Evolutionary conservation across 2,888 invertebrate genomes (phyloP).

Genomic region (Tipula unca): DNA sequence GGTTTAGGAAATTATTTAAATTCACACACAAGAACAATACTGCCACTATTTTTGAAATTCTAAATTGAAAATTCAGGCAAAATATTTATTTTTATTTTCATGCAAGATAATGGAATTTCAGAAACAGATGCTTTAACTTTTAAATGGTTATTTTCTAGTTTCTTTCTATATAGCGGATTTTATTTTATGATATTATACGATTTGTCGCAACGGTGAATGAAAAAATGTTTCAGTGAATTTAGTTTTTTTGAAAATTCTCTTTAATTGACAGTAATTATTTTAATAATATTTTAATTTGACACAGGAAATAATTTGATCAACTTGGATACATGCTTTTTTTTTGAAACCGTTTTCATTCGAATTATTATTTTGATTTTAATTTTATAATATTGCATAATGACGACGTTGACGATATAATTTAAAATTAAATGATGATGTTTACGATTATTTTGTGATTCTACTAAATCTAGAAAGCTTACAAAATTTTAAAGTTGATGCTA

Average conservation of each 20-base stretch:
- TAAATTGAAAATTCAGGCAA: not conserved
- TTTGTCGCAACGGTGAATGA: not conserved
- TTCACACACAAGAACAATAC: not conserved
- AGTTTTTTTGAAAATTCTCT: not conserved
- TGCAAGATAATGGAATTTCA: not conserved
- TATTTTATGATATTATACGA: not conserved
- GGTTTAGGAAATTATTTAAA: not conserved
- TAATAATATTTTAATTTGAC: not conserved
- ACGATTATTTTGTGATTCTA: no score
- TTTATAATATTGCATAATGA: no score
- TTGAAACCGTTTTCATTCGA: no score
- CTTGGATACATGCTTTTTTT: no score
- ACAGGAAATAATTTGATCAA: not conserved
- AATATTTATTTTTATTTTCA: not conserved
- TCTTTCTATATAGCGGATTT: not conserved
- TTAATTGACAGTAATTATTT: not conserved
- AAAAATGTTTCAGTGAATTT: not conserved
- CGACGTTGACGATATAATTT: no score
- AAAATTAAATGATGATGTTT: no score
- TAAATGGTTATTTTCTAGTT: not conserved
- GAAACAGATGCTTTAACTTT: not conserved
- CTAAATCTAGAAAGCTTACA: no score
- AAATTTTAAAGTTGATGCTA: no score
- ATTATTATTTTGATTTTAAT: no score
- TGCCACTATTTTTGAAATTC: not conserved